Evolutionary conservation across 1,140 invertebrate species (phyloP).

Genomic region (Euglossa dilemma): DNA sequence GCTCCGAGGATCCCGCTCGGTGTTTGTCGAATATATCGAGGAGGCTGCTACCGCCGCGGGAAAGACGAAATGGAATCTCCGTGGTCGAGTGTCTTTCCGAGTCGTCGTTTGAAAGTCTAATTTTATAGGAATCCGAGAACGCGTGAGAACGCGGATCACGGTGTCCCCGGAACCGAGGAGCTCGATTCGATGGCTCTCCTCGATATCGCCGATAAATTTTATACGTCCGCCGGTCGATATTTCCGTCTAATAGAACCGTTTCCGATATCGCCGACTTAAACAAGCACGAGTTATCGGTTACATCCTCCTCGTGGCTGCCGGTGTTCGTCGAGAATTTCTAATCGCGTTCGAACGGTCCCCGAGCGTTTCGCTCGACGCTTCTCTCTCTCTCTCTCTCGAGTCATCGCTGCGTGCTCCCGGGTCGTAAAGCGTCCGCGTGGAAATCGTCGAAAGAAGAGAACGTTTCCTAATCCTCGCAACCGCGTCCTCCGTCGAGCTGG

Average conservation of each 20-base stretch:
- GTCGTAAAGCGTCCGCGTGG: slow-evolving; percentile 42
- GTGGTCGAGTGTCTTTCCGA: not conserved
- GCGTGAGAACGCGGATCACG: not conserved
- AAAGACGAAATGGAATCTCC: not conserved
- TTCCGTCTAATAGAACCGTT: not conserved
- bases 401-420: not conserved
- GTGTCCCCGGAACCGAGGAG: not conserved
- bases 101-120: slow-evolving; percentile 51
- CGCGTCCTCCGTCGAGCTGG: slow-evolving; percentile 19
- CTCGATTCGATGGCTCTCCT: not conserved
- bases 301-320: not conserved
- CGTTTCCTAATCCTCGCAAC: slow-evolving; percentile 48
- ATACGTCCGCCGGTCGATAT: not conserved
- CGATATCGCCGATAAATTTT: slow-evolving; percentile 8
- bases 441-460: slow-evolving; percentile 40
- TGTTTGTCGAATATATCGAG: not conserved
- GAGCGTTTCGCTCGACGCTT: slow-evolving; percentile 25
- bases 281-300: not conserved
- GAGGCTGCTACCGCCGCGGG: not conserved
- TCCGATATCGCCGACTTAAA: not conserved
- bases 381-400: too few relatives aligned
- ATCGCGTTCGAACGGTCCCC: slow-evolving; percentile 25
- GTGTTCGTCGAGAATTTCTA: not conserved
- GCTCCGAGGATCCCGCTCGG: not conserved
- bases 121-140: slow-evolving; percentile 34